Evolutionary conservation across 2,888 invertebrate genomes (phyloP).

Genomic region (Anodontia alba): DNA sequence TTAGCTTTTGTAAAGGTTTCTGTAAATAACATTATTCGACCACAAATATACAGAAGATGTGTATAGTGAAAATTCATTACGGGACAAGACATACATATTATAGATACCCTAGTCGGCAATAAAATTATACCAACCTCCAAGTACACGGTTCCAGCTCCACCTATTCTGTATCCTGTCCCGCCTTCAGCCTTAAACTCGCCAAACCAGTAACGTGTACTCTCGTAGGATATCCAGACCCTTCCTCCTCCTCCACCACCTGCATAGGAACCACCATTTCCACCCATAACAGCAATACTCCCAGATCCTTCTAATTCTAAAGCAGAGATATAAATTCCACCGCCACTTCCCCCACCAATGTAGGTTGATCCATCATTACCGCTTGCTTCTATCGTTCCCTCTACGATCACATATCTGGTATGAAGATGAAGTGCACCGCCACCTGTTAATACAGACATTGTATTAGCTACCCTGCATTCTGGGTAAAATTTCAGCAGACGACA

Average conservation of each 20-base stretch:
- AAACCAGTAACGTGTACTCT: conserved; percentile 67
- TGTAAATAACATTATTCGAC: too few species aligned
- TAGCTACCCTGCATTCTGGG: too few species aligned
- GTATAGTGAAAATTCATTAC: too few species aligned
- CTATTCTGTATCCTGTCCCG: conserved; percentile 57
- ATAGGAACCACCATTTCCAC: conserved; percentile 58
- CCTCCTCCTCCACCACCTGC: conserved; percentile 73
- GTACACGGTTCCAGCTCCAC: conserved; percentile 74
- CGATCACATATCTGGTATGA: conserved; percentile 33
- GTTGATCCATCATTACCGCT: conserved; percentile 61
- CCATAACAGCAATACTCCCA: conserved; percentile 68
- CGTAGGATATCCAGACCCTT: conserved; percentile 67
- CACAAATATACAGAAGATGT: too few species aligned
- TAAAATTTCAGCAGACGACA: too few species aligned
- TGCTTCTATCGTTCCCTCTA: conserved; percentile 67
- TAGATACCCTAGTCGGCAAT: too few species aligned
- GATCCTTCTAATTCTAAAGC: conserved; percentile 70
- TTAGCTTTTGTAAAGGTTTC: too few species aligned
- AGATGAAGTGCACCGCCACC: background rate
- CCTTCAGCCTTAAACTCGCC: conserved; percentile 67
- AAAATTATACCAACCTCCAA: conserved; percentile 62
- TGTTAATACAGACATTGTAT: background rate
- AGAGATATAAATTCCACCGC: conserved; percentile 67
- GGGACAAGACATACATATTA: too few species aligned
- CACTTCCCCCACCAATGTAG: conserved; percentile 68